Conservation (phyloP, 2,113 vertebrate species). For the Pterocles gutturalis region DNA sequence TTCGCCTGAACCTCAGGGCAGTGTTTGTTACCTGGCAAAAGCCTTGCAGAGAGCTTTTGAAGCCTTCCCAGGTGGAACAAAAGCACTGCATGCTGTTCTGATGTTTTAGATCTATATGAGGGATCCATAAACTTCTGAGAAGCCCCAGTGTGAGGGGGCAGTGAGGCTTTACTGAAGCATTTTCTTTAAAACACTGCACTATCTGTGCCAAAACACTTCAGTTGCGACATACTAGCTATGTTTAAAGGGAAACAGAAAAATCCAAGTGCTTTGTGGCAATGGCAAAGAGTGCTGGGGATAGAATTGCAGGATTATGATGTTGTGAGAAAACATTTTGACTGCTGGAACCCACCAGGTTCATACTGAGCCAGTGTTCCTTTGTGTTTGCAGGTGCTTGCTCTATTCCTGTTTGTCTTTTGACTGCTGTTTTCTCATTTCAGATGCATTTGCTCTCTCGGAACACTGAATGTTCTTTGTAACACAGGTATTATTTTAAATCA, state of each 20-base stretch:
- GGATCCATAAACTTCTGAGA: not conserved
- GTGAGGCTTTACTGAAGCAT: not conserved
- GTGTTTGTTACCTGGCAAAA: not conserved
- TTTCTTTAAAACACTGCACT: not conserved
- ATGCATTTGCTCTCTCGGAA: not conserved
- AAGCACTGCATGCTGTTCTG: not conserved
- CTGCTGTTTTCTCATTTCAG: slow-evolving; percentile 18
- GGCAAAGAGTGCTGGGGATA: not conserved
- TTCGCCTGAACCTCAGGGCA: not conserved
- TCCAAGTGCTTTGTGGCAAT: not conserved
- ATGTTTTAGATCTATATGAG: not conserved
- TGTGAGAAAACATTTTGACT: not conserved
- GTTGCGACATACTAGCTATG: not conserved
- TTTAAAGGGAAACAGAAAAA: not conserved
- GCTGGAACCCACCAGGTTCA: not conserved
- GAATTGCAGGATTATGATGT: not conserved
- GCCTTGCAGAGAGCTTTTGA: not conserved
- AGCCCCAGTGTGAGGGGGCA: not conserved
- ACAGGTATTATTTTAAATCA: slow-evolving; percentile 18
- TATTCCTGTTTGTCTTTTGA: not conserved
- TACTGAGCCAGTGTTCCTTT: not conserved
- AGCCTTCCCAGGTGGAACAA: not conserved
- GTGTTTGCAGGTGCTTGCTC: not conserved
- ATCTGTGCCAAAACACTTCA: not conserved
- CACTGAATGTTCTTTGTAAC: not conserved